These are phyloP conservation scores for Pterostichus madidus DNA, from an alignment of 2,888 invertebrate genomes.

Conservation along the genomic window DNA sequence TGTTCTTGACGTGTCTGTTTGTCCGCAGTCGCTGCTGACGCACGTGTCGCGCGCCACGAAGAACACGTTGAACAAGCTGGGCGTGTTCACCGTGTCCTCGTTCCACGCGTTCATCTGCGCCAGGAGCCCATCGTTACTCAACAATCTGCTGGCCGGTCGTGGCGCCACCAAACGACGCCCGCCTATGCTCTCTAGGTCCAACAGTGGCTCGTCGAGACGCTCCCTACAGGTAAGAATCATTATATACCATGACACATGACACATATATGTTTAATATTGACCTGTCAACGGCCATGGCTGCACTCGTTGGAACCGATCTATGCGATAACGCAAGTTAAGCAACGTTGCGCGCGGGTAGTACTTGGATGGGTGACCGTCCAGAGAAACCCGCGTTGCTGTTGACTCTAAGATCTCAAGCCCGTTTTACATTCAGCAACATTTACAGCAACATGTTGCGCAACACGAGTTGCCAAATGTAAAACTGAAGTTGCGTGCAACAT, in stretches of 20 bases:
- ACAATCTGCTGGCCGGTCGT: slow-evolving; percentile 93
- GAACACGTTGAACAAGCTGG: slow-evolving; percentile 95
- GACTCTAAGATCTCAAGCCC: too few relatives aligned
- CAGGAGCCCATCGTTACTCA: slow-evolving; percentile 94
- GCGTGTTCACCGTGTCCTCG: slow-evolving; percentile 98
- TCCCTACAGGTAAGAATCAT: slow-evolving; percentile 86
- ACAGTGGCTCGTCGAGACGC: slow-evolving; percentile 91
- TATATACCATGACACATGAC: neutral
- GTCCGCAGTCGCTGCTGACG: slow-evolving; percentile 91
- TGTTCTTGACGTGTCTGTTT: neutral
- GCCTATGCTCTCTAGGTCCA: slow-evolving; percentile 93
- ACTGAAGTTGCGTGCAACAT: too few relatives aligned
- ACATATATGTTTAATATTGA: too few relatives aligned
- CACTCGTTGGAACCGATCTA: too few relatives aligned
- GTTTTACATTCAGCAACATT: too few relatives aligned
- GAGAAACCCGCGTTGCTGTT: too few relatives aligned
- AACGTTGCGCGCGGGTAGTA: too few relatives aligned
- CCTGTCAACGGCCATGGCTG: too few relatives aligned
- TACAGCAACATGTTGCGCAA: too few relatives aligned
- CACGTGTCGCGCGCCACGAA: slow-evolving; percentile 97
- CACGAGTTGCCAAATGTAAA: too few relatives aligned
- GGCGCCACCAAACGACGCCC: slow-evolving; percentile 94
- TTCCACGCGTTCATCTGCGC: slow-evolving; percentile 99
- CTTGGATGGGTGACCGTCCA: too few relatives aligned
- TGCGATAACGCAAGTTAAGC: too few relatives aligned